Conservation (phyloP, 53 echinoderm and acorn worm genomes). For the Temnopleurus reevesii region DNA sequence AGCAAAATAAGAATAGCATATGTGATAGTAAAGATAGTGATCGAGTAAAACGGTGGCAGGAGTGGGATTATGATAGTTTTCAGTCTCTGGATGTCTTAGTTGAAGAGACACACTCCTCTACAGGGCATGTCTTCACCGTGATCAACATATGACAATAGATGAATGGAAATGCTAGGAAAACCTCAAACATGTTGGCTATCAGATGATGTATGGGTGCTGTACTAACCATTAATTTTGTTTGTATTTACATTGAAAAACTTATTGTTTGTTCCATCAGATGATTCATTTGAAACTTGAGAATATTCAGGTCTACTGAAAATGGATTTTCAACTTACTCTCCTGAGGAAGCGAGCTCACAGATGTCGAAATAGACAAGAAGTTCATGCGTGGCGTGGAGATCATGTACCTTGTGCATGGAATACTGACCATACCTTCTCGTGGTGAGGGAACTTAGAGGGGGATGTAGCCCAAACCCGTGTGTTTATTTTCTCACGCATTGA, state of each 20-base stretch:
- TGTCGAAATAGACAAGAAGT: constrained; percentile 89
- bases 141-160: constrained; percentile 82
- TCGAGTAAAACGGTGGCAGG: not conserved
- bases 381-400: constrained; percentile 90
- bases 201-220: no score
- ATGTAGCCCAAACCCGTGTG: no score
- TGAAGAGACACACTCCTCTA: constrained; percentile 76
- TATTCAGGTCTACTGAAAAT: no score
- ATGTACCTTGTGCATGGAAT: constrained; percentile 90
- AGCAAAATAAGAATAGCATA: not conserved
- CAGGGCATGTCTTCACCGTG: constrained; percentile 87
- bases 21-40: not conserved
- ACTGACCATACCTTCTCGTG: constrained; percentile 80
- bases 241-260: no score
- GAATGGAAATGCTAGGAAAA: no score
- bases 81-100: constrained; percentile 86
- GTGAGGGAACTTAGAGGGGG: constrained; percentile 75
- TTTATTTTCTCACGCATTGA: no score
- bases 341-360: constrained; percentile 85
- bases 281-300: no score
- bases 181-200: no score
- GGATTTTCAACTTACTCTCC: constrained; percentile 93
- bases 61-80: constrained; percentile 84
- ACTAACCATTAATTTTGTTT: no score
- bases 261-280: no score